Conservation (phyloP, 2,888 invertebrate genomes). For the Tyria jacobaeae region DNA sequence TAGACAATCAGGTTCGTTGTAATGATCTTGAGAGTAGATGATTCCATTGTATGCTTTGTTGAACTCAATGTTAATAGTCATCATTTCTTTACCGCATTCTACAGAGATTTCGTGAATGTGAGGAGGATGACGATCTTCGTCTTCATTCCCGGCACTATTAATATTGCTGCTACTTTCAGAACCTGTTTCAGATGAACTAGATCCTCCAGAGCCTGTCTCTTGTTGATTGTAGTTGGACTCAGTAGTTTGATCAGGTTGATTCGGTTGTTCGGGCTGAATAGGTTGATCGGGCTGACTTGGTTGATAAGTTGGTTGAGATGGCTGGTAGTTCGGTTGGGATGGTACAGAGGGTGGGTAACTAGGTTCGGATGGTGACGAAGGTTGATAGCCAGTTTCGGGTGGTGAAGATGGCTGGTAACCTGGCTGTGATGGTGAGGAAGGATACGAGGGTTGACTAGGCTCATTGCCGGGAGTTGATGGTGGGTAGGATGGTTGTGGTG, state of each 20-base stretch:
- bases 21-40: slow-evolving; percentile 93
- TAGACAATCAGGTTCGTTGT: slow-evolving; percentile 89
- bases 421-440: slow-evolving; percentile 41
- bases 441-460: slow-evolving; percentile 47
- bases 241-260: slow-evolving; percentile 21
- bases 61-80: slow-evolving; percentile 93
- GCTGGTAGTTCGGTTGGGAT: slow-evolving; percentile 51
- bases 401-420: slow-evolving; percentile 42
- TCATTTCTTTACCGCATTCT: slow-evolving; percentile 92
- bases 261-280: slow-evolving; percentile 43
- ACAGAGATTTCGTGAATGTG: slow-evolving; percentile 92
- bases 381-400: slow-evolving; percentile 54
- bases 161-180: slow-evolving; percentile 28
- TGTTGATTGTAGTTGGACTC: neutral
- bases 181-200: slow-evolving; percentile 25
- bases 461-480: slow-evolving; percentile 41
- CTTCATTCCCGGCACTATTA: slow-evolving; percentile 53
- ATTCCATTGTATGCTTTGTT: slow-evolving; percentile 92
- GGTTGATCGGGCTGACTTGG: slow-evolving; percentile 55
- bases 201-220: slow-evolving; percentile 16
- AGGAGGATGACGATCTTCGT: slow-evolving; percentile 90
- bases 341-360: slow-evolving; percentile 34
- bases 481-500: slow-evolving; percentile 46
- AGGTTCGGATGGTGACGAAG: slow-evolving; percentile 49
- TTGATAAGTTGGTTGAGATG: slow-evolving; percentile 57